Percentiles rank a stretch among this genome's conserved stretches.
These are phyloP conservation scores for Spodoptera exigua DNA, from an alignment of 2,888 invertebrate genomes.

Conservation along the genomic window DNA sequence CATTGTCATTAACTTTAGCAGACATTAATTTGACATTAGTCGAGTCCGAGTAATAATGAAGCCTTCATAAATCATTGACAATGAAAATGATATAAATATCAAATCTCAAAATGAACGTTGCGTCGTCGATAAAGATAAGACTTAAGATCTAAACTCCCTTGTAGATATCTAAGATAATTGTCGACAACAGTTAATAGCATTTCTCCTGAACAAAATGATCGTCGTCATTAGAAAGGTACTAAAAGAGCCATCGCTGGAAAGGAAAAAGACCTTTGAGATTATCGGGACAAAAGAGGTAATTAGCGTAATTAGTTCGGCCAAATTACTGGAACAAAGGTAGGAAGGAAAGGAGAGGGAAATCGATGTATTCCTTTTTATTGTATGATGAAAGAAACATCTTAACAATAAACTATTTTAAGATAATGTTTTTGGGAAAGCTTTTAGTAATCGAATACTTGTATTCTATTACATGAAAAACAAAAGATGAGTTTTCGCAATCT, in stretches of 20 bases:
- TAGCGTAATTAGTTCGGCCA: conserved; percentile 48
- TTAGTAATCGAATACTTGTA: too few relatives aligned
- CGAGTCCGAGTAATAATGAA: too few relatives aligned
- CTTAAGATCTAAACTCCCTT: conserved; percentile 25
- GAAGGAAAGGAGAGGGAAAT: conserved; percentile 15
- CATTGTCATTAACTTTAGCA: too few relatives aligned
- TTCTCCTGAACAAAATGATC: conserved; percentile 41
- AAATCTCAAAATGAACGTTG: too few relatives aligned
- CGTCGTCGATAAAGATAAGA: conserved; percentile 1
- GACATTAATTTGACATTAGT: too few relatives aligned
- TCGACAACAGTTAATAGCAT: conserved; percentile 12
- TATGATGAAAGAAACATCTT: too few relatives aligned
- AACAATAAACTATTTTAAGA: too few relatives aligned
- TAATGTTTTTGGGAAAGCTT: too few relatives aligned
- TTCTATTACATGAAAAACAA: too few relatives aligned
- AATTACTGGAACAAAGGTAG: conserved; percentile 33
- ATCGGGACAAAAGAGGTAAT: conserved; percentile 54
- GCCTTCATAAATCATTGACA: too few relatives aligned
- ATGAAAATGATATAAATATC: too few relatives aligned
- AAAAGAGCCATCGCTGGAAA: conserved; percentile 34
- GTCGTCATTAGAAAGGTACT: conserved; percentile 43
- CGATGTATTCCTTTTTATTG: conserved; percentile 1
- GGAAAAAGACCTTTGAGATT: conserved; percentile 44
- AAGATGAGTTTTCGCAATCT: too few relatives aligned
- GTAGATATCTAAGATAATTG: conserved; percentile 27